phyloP scores from a whole-genome alignment of 2,797 vertebrate genomes.

The Vespertilio murinus region DNA sequence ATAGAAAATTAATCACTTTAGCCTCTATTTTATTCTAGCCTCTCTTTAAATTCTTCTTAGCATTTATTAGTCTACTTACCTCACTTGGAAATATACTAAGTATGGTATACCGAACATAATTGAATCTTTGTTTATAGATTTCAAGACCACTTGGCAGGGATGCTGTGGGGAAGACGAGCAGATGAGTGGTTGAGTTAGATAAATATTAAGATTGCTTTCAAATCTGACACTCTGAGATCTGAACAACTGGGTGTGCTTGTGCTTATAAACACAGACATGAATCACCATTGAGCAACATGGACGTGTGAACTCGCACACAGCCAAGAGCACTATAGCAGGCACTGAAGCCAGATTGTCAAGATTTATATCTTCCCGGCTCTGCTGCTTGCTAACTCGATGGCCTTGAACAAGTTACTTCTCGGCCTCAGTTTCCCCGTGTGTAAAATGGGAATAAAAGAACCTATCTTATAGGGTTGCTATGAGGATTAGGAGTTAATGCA shows the following conservation, averaged over 20 bases:
- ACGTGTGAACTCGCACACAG: neutral
- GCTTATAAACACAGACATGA: neutral
- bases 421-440: neutral
- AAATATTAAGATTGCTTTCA: neutral
- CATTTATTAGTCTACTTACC: constrained; percentile 56
- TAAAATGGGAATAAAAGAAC: constrained; percentile 24
- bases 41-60: constrained; percentile 58
- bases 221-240: neutral
- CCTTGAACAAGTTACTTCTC: neutral
- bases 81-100: constrained; percentile 59
- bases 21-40: neutral
- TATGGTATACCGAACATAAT: neutral
- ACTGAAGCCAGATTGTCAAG: neutral
- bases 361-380: neutral
- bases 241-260: neutral
- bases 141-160: constrained; percentile 51
- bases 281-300: neutral
- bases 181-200: neutral
- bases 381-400: neutral
- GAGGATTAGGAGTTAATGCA: neutral
- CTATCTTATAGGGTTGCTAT: neutral
- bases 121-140: constrained; percentile 54
- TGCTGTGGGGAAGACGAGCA: neutral
- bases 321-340: neutral
- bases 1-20: constrained; percentile 37